Percentiles rank a stretch among this genome's conserved stretches.
These are phyloP conservation scores for Lomographa bimaculata DNA, from an alignment of 2,888 invertebrate genomes.

Conservation along the genomic window DNA sequence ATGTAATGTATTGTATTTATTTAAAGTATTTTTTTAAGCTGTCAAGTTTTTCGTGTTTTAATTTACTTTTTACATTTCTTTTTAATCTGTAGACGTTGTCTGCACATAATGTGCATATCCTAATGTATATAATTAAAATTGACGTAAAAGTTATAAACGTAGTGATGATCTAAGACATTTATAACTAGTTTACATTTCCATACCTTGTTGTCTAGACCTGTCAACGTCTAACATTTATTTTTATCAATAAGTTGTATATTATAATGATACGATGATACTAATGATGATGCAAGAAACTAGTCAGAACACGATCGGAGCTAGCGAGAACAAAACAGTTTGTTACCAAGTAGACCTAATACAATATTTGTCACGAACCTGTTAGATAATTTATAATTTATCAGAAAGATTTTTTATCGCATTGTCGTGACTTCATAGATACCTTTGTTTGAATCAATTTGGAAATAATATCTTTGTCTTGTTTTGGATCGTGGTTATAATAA, in stretches of 20 bases:
- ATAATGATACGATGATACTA: too few relatives aligned
- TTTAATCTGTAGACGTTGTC: too few relatives aligned
- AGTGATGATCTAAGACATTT: slow-evolving; percentile 1
- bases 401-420: slow-evolving; percentile 11
- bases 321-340: slow-evolving; percentile 4
- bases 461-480: slow-evolving; percentile 1
- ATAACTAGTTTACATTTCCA: background rate
- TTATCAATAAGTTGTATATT: slow-evolving; percentile 1
- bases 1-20: too few relatives aligned
- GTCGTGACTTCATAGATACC: slow-evolving; percentile 6
- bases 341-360: background rate
- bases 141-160: too few relatives aligned
- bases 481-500: background rate
- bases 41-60: too few relatives aligned
- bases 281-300: slow-evolving; percentile 9
- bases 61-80: too few relatives aligned
- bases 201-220: background rate
- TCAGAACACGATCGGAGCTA: slow-evolving; percentile 6
- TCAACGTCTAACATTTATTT: background rate
- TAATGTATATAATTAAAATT: too few relatives aligned
- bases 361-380: slow-evolving; percentile 11
- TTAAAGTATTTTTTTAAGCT: too few relatives aligned
- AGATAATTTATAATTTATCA: slow-evolving; percentile 3
- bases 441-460: slow-evolving; percentile 4
- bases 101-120: too few relatives aligned